phyloP scores from a whole-genome alignment of 1,140 invertebrate species.

The Bombus picipes region DNA sequence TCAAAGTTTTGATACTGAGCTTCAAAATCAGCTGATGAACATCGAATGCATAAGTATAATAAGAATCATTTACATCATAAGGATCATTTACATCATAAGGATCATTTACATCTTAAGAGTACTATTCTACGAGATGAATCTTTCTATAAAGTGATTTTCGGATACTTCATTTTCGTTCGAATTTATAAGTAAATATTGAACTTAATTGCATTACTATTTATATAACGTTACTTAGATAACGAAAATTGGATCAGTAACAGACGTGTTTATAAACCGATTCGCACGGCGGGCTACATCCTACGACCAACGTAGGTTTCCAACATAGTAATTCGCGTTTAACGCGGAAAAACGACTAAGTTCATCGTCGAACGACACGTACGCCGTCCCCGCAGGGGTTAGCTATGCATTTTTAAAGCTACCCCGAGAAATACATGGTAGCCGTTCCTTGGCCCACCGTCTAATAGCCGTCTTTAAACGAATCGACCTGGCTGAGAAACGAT shows the following conservation, averaged over 20 bases:
- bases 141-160: too few species aligned
- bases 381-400: neutral
- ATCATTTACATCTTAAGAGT: too few species aligned
- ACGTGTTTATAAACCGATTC: neutral
- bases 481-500: neutral
- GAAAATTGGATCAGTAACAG: neutral
- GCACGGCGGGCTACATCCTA: too few species aligned
- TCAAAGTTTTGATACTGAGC: too few species aligned
- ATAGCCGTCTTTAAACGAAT: constrained; percentile 39
- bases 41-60: too few species aligned
- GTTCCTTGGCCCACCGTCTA: neutral
- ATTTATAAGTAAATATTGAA: too few species aligned
- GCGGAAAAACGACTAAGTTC: neutral
- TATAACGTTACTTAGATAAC: neutral
- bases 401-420: constrained; percentile 2
- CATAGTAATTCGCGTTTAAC: neutral
- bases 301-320: constrained; percentile 43
- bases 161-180: too few species aligned
- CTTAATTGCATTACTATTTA: too few species aligned
- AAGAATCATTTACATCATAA: too few species aligned
- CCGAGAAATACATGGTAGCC: constrained; percentile 11
- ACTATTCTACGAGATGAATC: too few species aligned
- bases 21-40: too few species aligned
- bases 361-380: neutral
- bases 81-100: too few species aligned